Evolutionary conservation across 2,113 vertebrate genomes (phyloP).

Genomic region (Ammospiza nelsoni): DNA sequence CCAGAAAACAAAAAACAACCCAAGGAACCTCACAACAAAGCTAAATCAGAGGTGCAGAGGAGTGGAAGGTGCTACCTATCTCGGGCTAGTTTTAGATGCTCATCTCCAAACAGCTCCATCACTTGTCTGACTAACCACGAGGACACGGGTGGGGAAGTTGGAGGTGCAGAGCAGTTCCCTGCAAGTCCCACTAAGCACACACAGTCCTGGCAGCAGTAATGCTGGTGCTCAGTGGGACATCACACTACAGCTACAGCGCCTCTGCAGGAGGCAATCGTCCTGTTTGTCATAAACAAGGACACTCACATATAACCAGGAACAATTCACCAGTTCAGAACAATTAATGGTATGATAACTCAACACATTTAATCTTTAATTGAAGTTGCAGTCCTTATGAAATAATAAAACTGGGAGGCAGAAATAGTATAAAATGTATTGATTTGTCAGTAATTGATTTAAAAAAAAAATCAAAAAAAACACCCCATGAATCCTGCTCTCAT

Average conservation of each 20-base stretch:
- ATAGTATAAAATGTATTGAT: conserved; percentile 53
- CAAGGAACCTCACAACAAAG: background rate
- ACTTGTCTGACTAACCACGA: background rate
- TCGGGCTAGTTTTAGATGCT: background rate
- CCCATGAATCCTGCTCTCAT: conserved; percentile 44
- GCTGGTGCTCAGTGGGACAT: background rate
- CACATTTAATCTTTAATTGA: conserved; percentile 11
- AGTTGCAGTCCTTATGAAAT: background rate
- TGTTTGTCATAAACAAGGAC: background rate
- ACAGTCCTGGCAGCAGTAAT: background rate
- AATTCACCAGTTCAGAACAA: conserved; percentile 8
- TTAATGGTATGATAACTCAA: conserved; percentile 12
- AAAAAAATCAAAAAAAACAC: background rate
- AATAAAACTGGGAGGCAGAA: conserved; percentile 30
- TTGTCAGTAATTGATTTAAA: conserved; percentile 52
- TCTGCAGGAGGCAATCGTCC: background rate
- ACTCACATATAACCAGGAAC: background rate
- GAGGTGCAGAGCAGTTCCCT: background rate
- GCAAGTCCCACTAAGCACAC: background rate
- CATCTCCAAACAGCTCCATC: background rate
- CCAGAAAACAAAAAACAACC: accelerated
- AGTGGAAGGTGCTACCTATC: background rate
- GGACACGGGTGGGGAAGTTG: background rate
- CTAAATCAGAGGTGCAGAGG: background rate
- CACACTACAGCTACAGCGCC: background rate